These are phyloP conservation scores for Pomatostomus ruficeps DNA, from an alignment of 2,113 vertebrate species.

Conservation along the genomic window DNA sequence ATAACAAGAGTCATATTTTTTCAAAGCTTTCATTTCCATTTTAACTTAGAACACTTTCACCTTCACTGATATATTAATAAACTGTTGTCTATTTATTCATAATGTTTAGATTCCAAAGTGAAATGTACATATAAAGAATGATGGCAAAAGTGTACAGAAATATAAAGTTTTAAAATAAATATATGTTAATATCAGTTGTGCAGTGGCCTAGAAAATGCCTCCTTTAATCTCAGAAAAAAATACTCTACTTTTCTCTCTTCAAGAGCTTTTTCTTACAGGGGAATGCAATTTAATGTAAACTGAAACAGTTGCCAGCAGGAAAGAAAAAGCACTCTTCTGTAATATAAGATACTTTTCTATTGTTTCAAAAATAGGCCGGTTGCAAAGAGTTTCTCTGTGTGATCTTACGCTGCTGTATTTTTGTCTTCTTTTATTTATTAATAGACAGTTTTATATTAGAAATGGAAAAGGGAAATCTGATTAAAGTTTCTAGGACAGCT, in stretches of 20 bases:
- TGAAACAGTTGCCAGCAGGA: neutral
- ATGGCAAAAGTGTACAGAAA: neutral
- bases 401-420: neutral
- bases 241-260: neutral
- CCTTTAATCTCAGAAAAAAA: conserved; percentile 4
- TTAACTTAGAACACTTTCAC: neutral
- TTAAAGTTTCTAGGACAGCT: conserved; percentile 4
- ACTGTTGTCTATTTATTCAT: neutral
- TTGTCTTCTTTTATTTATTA: neutral
- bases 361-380: neutral
- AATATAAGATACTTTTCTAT: neutral
- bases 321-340: neutral
- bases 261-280: neutral
- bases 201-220: neutral
- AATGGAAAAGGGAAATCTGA: neutral
- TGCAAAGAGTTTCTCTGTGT: neutral
- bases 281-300: neutral
- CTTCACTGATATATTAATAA: neutral
- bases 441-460: neutral
- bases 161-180: neutral
- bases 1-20: neutral
- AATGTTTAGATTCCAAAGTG: neutral
- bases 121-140: neutral
- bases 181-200: neutral
- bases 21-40: neutral